Evolutionary conservation across 2,888 invertebrate species (phyloP), one percentile per base, ranked within the genome.

Genomic region (Rhingia rostrata): DNA sequence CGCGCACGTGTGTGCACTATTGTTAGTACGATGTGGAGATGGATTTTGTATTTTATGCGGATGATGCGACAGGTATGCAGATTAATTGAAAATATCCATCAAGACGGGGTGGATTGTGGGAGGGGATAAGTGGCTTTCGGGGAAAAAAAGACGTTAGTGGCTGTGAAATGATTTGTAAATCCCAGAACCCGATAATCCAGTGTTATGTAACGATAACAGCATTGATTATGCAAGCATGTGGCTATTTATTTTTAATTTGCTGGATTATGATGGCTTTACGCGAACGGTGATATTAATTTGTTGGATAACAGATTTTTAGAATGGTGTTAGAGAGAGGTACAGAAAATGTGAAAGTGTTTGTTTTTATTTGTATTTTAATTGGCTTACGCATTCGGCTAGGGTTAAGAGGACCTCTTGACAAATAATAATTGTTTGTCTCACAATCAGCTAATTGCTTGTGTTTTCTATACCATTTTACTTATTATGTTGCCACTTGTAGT

Each of bases 61-160:
- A 33, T 14, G 43, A 56, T 30, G 39, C 39, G 56, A 56, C 64
- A 12, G 45, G 14, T 45, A 53, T 77, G 54, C 66, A 72, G 77
- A 83, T 83, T 83, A 78, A 83, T 83, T 78, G 67, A 78, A 83
- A 78, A 83, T 78, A 83, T 83, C 77, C 60, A 77, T 82, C 72
- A 73, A 73, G 58, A 72, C 47, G 41, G 5, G 58, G 1, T 10
- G 10, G 10, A 39, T 12, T 12, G 32, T 6, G 12, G 39, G 22
- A 5, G 9, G 14, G 32, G 39, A 45, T 10, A 7, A 12, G 6
- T 4, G 6, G n/a, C 41, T 0, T 39, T 37, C 4, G 37, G 5
- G 32, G 5, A 14, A 22, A 35, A 4, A 32, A 41, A 22, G 51
- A 51, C 39, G 14, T 43, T 9, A 22, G 32, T 54, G 47, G 60